Evolutionary conservation across 2,113 vertebrate species (phyloP).

Genomic region (Ceyx cyanopectus): DNA sequence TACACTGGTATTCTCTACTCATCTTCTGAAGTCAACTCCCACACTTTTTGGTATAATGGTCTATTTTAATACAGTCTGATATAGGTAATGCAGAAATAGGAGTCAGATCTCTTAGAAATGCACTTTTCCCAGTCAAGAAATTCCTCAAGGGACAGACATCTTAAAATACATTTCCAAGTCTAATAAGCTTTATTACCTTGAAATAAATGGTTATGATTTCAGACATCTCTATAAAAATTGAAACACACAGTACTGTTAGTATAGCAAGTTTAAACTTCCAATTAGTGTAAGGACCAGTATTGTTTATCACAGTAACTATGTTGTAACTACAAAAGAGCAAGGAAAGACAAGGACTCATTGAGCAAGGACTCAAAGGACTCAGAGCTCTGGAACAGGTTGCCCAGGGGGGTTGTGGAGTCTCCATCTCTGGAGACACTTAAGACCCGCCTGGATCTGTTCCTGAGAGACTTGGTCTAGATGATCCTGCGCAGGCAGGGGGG

Average conservation of each 20-base stretch:
- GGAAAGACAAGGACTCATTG: background rate
- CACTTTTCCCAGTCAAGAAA: background rate
- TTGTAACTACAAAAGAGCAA: background rate
- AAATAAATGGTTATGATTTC: background rate
- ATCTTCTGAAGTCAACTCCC: background rate
- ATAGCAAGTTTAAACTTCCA: background rate
- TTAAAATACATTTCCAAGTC: background rate
- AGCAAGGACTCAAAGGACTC: too few species aligned
- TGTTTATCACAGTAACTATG: background rate
- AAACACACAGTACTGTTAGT: background rate
- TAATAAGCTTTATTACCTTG: background rate
- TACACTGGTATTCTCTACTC: background rate
- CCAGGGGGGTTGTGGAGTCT: too few species aligned
- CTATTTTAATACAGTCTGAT: background rate
- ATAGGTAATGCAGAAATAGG: background rate
- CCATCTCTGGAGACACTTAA: too few species aligned
- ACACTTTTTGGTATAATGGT: background rate
- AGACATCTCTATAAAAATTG: background rate
- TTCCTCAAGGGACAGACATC: background rate
- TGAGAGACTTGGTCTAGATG: too few species aligned
- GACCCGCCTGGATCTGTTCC: too few species aligned
- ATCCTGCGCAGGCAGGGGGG: too few species aligned
- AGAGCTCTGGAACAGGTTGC: too few species aligned
- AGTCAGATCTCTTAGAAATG: background rate
- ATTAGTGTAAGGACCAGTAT: fast-evolving